Percentiles rank a stretch among this genome's conserved stretches.
phyloP scores from a whole-genome alignment of 2,888 invertebrate genomes.

The Ischnus inquisitorius region DNA sequence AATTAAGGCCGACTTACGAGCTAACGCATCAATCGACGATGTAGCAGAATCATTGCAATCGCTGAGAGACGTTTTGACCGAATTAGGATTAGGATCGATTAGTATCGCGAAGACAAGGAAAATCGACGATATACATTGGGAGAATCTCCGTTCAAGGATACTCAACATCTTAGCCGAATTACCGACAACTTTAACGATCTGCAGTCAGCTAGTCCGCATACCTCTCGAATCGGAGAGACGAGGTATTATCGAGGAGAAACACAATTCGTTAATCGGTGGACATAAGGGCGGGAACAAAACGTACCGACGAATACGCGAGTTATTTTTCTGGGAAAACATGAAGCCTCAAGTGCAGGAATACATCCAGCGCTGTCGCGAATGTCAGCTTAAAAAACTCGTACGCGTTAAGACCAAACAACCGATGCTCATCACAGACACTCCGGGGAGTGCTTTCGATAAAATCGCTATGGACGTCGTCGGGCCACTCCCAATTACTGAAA shows the following conservation, averaged over 20 bases:
- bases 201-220: neutral
- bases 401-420: neutral
- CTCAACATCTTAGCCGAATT: neutral
- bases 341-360: too few species aligned
- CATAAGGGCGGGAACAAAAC: constrained; percentile 3
- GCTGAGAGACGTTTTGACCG: too few species aligned
- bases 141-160: neutral
- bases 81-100: too few species aligned
- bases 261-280: neutral
- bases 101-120: too few species aligned
- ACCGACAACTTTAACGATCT: neutral
- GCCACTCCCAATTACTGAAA: neutral
- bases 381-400: too few species aligned
- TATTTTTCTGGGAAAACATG: too few species aligned
- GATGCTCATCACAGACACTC: neutral
- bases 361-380: too few species aligned
- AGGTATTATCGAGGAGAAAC: neutral
- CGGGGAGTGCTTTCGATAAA: neutral
- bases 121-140: neutral
- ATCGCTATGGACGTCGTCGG: constrained; percentile 8
- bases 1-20: too few species aligned
- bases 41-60: too few species aligned
- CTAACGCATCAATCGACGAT: too few species aligned
- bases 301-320: neutral
- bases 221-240: neutral